Evolutionary conservation across 2,113 vertebrate species (phyloP), one percentile per base, ranked within the genome.

Genomic region (Machaerirhynchus nigripectus): DNA sequence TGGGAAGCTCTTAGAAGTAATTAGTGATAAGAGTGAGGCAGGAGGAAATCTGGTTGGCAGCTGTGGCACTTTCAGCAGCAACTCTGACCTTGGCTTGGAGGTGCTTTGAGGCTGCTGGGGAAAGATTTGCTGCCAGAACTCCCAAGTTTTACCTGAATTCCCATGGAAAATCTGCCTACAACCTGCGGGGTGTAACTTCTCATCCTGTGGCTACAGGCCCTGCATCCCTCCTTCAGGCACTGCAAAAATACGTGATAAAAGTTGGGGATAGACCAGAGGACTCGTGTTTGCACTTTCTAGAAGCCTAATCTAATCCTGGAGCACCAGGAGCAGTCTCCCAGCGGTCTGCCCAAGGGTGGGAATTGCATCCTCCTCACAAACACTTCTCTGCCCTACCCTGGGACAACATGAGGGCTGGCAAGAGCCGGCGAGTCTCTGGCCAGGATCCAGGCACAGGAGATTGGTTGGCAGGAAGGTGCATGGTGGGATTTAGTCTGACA

Each of bases 21-120:
- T 95, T 64, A 91, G 49, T 9, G 92, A 92, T 95, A 93, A 95
- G 90, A 67, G 71, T 11, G 77, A 63, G 69, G 91, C 87, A 46
- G 91, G 73, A 96, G 69, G 89, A 95, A 95, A 87, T 94, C 77
- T 95, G 95, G 28, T 78, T 92, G 93, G 80, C 84, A 91, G 94
- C 93, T 95, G 93, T 64, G 60, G 80, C 4, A 1, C 11, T 1
- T 84, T 47, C 19, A 68, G 76, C 84, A 87, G 80, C 4, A 6
- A 2, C 56, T 91, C 68, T 94, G 95, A 89, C 93, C 86, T 93
- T 87, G 90, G 42, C 64, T 70, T 23, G 19, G 9, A 77, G 86
- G 71, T 90, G 56, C 64, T 95, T 84, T 9, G 2, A 52, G 77
- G 89, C 44, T 81, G 59, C 86, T 19, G 55, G 61, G 64, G 73